Evolutionary conservation across 92 coral and sea anemone genomes (phyloP), one percentile per base, ranked within the genome.

Genomic region (Zoanthus gigantus): DNA sequence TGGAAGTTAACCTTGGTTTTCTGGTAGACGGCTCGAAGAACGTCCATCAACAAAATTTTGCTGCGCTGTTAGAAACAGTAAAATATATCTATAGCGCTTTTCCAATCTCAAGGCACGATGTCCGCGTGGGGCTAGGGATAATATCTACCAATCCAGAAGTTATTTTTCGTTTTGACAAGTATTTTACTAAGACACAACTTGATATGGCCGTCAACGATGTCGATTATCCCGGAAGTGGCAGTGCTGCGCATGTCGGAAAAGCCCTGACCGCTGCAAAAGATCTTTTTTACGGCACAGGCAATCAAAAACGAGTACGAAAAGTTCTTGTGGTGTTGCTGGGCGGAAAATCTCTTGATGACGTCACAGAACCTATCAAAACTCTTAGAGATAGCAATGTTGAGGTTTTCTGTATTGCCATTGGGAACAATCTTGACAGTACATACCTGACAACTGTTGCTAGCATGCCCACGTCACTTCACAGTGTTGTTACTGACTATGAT

Each of bases 1-100:
- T 94, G n/a, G 94, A 93, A 75, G 93, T 94, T n/a, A 95, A 96
- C 34, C 91, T 96, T 77, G 96, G 94, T 3, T 96, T 96, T 83
- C 83, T 96, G 46, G 89, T 96, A 42, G 98, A 96, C 53, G 98
- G 96, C 46, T 94, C 98, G 28, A 80, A 75, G 47, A 88, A 89
- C 23, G 92, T 93, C 3, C 90, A 92, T 16, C 89, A 91, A 74
- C 83, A 93, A 52, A 94, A 93, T 85, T 96, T 96, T 50, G 58
- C 88, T 5, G 91, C 91, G 23, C 83, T 90, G 23, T 77, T 94
- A 52, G 95, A 96, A n/a, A 91, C 84, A 2, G 95, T 93, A 13
- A 94, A 93, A 60, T 90, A 89, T 71, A 94, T 96, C 78, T 95
- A 91, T 72, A 92, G 93, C 79, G 96, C 98, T 2, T 94, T 93